Evolutionary conservation across 2,888 invertebrate genomes (phyloP).

Genomic region (Ceramica pisi): DNA sequence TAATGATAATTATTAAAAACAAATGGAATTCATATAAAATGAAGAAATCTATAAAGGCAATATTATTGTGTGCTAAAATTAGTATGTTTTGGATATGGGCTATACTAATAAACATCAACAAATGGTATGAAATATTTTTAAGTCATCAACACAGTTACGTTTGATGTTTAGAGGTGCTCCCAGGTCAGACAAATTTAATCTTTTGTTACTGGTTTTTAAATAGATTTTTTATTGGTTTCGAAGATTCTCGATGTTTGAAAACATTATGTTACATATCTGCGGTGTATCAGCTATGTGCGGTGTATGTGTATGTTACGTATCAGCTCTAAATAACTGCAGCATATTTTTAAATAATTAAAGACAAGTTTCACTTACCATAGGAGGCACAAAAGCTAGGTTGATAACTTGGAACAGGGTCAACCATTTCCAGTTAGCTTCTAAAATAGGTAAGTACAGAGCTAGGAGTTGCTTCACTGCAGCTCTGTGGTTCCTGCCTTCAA

Average conservation of each 20-base stretch:
- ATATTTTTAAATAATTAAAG: neutral
- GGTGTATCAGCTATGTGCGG: no score
- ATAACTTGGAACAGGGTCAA: conserved; percentile 94
- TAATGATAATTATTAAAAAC: neutral
- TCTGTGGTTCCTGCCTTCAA: conserved; percentile 94
- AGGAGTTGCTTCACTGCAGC: conserved; percentile 92
- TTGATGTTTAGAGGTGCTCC: no score
- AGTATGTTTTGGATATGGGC: neutral
- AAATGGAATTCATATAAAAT: neutral
- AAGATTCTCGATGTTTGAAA: no score
- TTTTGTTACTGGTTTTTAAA: no score
- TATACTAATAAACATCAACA: neutral
- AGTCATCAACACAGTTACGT: no score
- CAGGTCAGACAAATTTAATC: no score
- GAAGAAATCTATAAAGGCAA: no score
- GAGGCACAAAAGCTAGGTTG: conserved; percentile 94
- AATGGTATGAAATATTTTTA: neutral
- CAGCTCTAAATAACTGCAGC: neutral
- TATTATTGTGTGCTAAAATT: no score
- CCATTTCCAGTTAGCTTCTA: conserved; percentile 95
- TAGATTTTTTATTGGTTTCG: no score
- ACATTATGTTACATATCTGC: no score
- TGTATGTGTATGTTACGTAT: neutral
- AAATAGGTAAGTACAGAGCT: conserved; percentile 92
- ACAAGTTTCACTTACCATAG: conserved; percentile 91